Evolutionary conservation across 2,888 invertebrate species (phyloP).

Genomic region (Lampropteryx suffumata): DNA sequence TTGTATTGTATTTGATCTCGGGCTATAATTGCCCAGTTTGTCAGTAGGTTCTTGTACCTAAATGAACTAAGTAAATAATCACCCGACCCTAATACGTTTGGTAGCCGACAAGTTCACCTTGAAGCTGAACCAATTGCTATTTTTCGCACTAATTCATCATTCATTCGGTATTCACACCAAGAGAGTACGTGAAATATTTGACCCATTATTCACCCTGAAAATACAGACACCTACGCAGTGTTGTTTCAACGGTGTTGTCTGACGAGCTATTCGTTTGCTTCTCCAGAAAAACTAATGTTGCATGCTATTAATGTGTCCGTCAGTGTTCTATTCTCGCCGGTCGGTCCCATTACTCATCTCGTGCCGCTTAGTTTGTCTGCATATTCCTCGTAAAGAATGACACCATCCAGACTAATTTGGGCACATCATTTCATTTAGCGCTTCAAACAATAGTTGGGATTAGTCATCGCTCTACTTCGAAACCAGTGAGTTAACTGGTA

Average conservation of each 20-base stretch:
- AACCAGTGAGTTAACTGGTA: constrained; percentile 21
- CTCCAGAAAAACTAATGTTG: constrained; percentile 2
- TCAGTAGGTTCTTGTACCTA: too few species aligned
- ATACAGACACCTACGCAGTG: constrained; percentile 13
- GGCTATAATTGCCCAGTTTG: too few species aligned
- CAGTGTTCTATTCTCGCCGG: constrained; percentile 11
- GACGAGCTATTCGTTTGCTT: not conserved
- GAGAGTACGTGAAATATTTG: not conserved
- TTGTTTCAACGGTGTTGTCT: constrained; percentile 9
- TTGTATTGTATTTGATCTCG: too few species aligned
- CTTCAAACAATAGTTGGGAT: constrained; percentile 30
- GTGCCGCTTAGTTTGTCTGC: constrained; percentile 12
- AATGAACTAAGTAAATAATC: too few species aligned
- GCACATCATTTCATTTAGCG: constrained; percentile 31
- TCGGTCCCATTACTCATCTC: constrained; percentile 18
- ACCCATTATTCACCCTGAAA: not conserved
- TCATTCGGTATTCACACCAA: too few species aligned
- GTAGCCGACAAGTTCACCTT: too few species aligned
- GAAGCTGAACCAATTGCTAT: too few species aligned
- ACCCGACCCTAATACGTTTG: too few species aligned
- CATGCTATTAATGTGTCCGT: constrained; percentile 7
- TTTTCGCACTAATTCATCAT: too few species aligned
- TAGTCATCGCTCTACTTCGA: constrained; percentile 31
- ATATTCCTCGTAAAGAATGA: constrained; percentile 27
- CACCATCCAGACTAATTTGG: constrained; percentile 31